A percentile compares a stretch with the other conserved stretches of the same genome.
Conservation (phyloP, 2,888 invertebrate genomes). For the Keiferia lycopersicella region DNA sequence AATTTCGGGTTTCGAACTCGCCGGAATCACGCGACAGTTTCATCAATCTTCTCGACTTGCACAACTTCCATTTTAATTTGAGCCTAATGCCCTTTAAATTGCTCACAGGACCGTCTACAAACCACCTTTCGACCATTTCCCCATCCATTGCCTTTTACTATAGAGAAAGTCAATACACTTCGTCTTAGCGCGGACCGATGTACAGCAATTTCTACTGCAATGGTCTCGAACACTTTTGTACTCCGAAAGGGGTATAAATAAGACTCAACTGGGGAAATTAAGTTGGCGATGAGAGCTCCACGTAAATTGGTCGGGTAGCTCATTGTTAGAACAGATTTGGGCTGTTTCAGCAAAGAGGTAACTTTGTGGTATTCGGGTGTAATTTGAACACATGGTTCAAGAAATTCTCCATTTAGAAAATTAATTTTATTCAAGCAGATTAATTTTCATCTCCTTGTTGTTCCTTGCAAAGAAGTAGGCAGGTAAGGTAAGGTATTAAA, state of each 20-base stretch:
- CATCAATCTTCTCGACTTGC: constrained; percentile 52
- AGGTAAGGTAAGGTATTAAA: constrained; percentile 42
- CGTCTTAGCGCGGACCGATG: neutral
- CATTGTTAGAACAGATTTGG: constrained; percentile 41
- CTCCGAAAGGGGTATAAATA: constrained; percentile 18
- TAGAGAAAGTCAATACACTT: too few relatives aligned
- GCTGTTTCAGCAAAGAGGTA: constrained; percentile 37
- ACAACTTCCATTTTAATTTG: constrained; percentile 52
- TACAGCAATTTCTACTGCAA: neutral
- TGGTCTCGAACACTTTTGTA: neutral
- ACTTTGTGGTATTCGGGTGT: constrained; percentile 39
- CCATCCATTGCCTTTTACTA: neutral
- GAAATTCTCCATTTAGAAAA: constrained; percentile 49
- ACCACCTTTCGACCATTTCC: neutral
- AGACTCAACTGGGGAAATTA: constrained; percentile 46
- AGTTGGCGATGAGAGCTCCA: constrained; percentile 43
- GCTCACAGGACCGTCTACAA: neutral
- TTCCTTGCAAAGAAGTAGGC: too few relatives aligned
- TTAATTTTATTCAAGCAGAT: constrained; percentile 48
- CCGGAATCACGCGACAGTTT: constrained; percentile 45
- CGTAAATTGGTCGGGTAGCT: constrained; percentile 45
- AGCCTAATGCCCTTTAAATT: constrained; percentile 36
- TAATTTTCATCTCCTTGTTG: too few relatives aligned
- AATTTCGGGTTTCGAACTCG: constrained; percentile 30
- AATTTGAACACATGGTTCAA: constrained; percentile 39